phyloP scores from a whole-genome alignment of 2,797 vertebrate species.

The Champsocephalus gunnari region DNA sequence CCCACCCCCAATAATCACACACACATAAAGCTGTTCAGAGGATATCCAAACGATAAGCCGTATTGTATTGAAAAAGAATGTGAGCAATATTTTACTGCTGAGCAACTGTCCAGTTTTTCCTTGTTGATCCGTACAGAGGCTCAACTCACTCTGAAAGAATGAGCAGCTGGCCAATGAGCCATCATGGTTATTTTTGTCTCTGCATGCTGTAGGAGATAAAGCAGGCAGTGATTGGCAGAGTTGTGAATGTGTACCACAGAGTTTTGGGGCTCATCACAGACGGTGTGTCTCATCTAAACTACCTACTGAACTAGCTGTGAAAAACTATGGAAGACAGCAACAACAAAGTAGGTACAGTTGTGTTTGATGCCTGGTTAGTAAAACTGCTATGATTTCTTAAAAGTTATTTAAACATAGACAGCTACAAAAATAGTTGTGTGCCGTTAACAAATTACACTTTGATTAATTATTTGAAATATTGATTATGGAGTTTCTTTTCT shows the following conservation, averaged over 20 bases:
- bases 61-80: conserved; percentile 4
- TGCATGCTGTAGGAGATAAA: conserved; percentile 70
- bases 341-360: conserved; percentile 54
- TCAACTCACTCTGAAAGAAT: conserved; percentile 59
- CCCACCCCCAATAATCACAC: neutral
- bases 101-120: conserved; percentile 40
- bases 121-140: conserved; percentile 29
- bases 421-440: neutral
- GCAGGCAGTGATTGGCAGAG: conserved; percentile 58
- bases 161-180: conserved; percentile 68
- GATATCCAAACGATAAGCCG: neutral
- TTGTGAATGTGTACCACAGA: conserved; percentile 32
- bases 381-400: neutral
- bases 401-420: neutral
- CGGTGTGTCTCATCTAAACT: neutral
- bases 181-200: conserved; percentile 73
- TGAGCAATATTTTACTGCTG: conserved; percentile 40
- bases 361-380: neutral
- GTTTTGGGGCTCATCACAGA: conserved; percentile 18
- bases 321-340: conserved; percentile 61
- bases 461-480: neutral
- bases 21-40: conserved; percentile 4
- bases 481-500: neutral
- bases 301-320: neutral
- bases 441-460: neutral